Base-by-base conservation (phyloP, 1,140 invertebrate genomes). In the Sipha flava region DNA sequence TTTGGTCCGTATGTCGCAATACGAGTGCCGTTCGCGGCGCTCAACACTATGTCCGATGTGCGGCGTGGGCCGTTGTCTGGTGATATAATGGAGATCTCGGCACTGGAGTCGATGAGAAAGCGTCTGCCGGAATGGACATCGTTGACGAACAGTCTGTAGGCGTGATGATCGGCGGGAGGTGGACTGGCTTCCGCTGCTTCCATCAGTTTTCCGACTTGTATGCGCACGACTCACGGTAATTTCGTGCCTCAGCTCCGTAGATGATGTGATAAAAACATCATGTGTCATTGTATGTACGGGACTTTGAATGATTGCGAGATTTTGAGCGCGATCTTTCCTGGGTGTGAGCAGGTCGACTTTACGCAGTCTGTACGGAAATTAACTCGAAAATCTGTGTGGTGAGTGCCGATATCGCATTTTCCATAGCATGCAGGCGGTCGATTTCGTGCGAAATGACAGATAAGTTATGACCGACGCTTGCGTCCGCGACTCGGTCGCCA, bases 11-110 rank as follows among this genome's bases (percentile, higher is more conserved):
- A 79, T 5, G 49, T 59, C 0, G 26, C 5, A 9, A 79, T 79
- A 0, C 26, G 16, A 1, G 21, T 79, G 31, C 29, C 49, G 21
- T 79, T 79, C 7, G 73, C 26, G 43, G 81, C 81, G 82, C 84
- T 84, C 2, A 40, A 21, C 9, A 26, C 40, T 5, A 49, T 40
- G 18, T 72, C 40, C 16, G 37, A 45, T 2, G 37, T 23, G 2
- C 23, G 18, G 10, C 0, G 34, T 47, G 37, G n/a, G 0, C 18
- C 43, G 16, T 49, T 12, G 21, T 12, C 68, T n/a, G 34, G 18
- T 21, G 40, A 43, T 10, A 72, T 45, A 5, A 72, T 21, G 4
- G 68, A 72, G 3, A 49, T 26, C 5, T 72, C 43, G 4, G 68
- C 68, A 18, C 68, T 21, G 12, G 40, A 45, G 40, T 72, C 68